Base-by-base conservation (phyloP, 2,797 vertebrate species). In the Molossus alvarezi region DNA sequence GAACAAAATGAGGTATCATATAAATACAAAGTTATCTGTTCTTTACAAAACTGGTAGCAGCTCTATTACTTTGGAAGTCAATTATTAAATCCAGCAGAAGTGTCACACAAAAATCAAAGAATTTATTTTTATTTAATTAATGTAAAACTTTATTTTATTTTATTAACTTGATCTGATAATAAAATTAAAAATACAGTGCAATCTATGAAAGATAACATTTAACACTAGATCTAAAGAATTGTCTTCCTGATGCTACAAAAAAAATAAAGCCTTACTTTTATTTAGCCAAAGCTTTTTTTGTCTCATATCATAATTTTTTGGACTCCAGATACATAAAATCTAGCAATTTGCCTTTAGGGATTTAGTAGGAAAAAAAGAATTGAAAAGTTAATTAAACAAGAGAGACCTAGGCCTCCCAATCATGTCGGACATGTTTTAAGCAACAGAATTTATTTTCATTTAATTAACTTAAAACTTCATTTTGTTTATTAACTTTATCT, bases 201-300 rank as follows among this genome's bases (percentile, higher is more conserved):
- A 76, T 65, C 29, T 84, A 48, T 53, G 51, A 45, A 57, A 82
- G 13, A 84, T 62, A 67, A 79, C 18, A 76, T 10, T 45, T 76
- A 18, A 88, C 9, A 77, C 58, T 14, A 71, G 0, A 73, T 45
- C 41, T 62, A 45, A 94, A 90, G 69, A 51, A 64, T 0, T 18
- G 51, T 73, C 27, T 18, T 45, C 41, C 41, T 75, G 14, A 69
- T 65, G 15, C 20, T 75, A 83, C 8, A 27, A 69, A 93, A 91
- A 21, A 48, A 23, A 93, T 57, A 17, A 11, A 64, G 53, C 33
- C 65, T 79, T 65, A 64, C 6, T 67, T 89, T 91, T 27, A 87
- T 67, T 88, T 91, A 80, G 4, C 37, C 62, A 87, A 95, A 81
- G 23, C 21, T 93, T 11, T 94, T 75, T 88, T 73, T 89, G 17